A percentile compares a stretch with the other conserved stretches of the same genome.
These are phyloP conservation scores for Keiferia lycopersicella DNA, from an alignment of 2,888 invertebrate species.

Conservation along the genomic window DNA sequence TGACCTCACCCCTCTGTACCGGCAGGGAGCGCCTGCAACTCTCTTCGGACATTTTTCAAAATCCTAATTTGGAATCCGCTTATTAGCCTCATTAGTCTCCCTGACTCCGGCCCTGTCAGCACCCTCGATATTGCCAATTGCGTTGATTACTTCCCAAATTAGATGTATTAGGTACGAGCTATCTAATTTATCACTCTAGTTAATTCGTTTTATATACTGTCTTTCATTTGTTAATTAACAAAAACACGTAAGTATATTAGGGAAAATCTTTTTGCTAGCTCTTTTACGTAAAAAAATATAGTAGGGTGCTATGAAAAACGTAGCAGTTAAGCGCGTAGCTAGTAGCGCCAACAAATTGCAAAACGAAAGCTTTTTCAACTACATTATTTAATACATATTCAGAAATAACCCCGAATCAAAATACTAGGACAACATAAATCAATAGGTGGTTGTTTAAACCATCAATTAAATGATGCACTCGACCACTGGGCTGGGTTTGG, in stretches of 20 bases:
- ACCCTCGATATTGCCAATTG: constrained; percentile 22
- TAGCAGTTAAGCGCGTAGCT: background rate
- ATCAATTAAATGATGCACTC: background rate
- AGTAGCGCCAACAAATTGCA: background rate
- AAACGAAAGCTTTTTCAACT: background rate
- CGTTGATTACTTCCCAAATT: constrained; percentile 24
- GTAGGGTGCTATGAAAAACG: background rate
- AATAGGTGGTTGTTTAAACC: background rate
- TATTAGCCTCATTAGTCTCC: constrained; percentile 27
- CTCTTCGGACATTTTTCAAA: constrained; percentile 28
- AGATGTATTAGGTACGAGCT: constrained; percentile 6
- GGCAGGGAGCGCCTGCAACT: background rate
- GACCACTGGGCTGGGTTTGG: background rate
- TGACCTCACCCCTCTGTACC: background rate
- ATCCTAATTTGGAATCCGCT: constrained; percentile 27
- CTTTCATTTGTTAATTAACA: too few species aligned
- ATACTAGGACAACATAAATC: background rate
- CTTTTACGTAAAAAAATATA: background rate
- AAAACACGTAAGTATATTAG: too few species aligned
- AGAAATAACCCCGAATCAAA: too few species aligned
- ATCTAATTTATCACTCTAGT: background rate
- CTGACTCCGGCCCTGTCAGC: constrained; percentile 22
- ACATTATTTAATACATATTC: too few species aligned
- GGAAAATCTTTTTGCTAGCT: background rate
- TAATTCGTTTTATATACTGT: background rate